phyloP scores from a whole-genome alignment of 2,888 invertebrate species.

The Nomada flava region DNA sequence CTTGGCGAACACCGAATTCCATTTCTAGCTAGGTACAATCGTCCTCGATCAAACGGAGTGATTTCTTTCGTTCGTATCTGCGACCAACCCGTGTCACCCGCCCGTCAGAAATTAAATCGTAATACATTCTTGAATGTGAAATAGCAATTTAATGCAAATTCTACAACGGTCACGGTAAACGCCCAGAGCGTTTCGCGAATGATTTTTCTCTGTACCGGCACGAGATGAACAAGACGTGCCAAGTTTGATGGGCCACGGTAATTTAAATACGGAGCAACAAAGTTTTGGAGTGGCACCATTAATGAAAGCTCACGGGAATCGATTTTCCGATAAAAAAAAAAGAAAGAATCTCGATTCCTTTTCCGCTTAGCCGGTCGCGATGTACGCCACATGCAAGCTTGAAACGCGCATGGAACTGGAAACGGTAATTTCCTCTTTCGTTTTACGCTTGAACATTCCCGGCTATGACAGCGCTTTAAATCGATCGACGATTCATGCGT shows the following conservation, averaged over 20 bases:
- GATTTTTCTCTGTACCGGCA: neutral
- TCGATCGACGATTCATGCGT: conserved; percentile 65
- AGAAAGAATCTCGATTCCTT: conserved; percentile 59
- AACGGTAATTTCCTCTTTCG: conserved; percentile 73
- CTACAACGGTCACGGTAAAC: neutral
- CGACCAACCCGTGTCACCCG: neutral
- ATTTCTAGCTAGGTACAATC: neutral
- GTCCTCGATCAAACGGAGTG: neutral
- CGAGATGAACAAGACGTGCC: neutral
- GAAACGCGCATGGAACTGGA: conserved; percentile 58
- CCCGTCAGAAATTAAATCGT: neutral
- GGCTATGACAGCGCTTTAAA: conserved; percentile 69
- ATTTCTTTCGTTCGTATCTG: neutral
- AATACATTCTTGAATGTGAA: too few species aligned
- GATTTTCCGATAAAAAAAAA: conserved; percentile 49
- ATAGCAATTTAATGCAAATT: neutral
- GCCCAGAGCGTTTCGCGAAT: neutral
- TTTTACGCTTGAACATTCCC: conserved; percentile 68
- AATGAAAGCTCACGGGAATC: conserved; percentile 36
- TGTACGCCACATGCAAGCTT: conserved; percentile 48
- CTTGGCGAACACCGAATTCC: neutral
- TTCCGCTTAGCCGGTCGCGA: conserved; percentile 50
- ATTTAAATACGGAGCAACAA: neutral
- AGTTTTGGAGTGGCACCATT: neutral
- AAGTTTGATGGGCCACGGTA: neutral